These are phyloP conservation scores for Epistrophe eligans DNA, from an alignment of 2,888 invertebrate species.

Conservation along the genomic window DNA sequence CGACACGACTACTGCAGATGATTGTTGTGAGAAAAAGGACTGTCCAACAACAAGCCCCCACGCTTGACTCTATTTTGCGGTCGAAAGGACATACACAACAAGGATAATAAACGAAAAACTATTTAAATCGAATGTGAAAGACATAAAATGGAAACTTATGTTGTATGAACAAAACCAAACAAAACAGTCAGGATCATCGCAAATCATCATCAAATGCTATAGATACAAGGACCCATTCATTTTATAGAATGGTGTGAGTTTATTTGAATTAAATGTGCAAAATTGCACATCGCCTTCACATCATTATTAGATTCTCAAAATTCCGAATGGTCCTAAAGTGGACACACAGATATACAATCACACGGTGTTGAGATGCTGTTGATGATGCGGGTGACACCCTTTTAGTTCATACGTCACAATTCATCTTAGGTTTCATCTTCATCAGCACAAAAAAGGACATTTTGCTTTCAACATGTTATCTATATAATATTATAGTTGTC, in stretches of 20 bases:
- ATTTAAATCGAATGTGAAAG: slow-evolving; percentile 53
- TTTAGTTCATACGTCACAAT: slow-evolving; percentile 35
- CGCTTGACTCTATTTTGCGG: slow-evolving; percentile 38
- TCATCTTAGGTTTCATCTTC: slow-evolving; percentile 57
- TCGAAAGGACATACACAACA: slow-evolving; percentile 44
- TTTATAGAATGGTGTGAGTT: slow-evolving; percentile 21
- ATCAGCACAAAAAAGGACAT: slow-evolving; percentile 53
- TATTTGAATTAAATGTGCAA: slow-evolving; percentile 56
- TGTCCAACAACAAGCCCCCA: not conserved
- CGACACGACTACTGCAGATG: not conserved
- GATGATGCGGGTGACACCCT: slow-evolving; percentile 31
- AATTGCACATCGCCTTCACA: slow-evolving; percentile 57
- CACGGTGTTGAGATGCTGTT: not conserved
- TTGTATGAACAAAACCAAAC: slow-evolving; percentile 28
- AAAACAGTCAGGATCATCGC: not conserved
- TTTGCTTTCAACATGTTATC: slow-evolving; percentile 2
- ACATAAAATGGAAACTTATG: slow-evolving; percentile 62
- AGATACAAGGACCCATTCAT: slow-evolving; percentile 12
- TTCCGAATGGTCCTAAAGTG: slow-evolving; percentile 29
- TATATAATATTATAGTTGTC: not conserved
- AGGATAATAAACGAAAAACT: slow-evolving; percentile 36
- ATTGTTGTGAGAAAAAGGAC: slow-evolving; percentile 21
- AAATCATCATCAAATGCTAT: slow-evolving; percentile 28
- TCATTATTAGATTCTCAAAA: slow-evolving; percentile 56
- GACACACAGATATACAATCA: not conserved